Percentiles rank a stretch among this genome's conserved stretches.
phyloP scores from a whole-genome alignment of 2,888 invertebrate genomes.

The Diarsia rubi region DNA sequence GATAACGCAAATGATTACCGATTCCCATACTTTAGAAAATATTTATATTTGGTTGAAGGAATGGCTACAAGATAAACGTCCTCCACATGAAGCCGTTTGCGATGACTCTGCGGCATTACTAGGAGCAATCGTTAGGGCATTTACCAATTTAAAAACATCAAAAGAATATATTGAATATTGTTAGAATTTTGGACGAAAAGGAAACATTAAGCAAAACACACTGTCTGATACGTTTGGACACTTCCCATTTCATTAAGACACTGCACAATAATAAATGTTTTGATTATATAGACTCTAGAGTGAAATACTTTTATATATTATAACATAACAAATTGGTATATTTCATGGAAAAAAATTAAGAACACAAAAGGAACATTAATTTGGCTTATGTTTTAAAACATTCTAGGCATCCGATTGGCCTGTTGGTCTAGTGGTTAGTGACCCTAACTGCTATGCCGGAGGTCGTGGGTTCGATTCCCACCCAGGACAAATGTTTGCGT shows the following conservation, averaged over 20 bases:
- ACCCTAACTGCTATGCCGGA: too few relatives aligned
- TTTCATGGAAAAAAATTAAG: too few relatives aligned
- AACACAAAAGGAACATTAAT: too few relatives aligned
- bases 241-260: constrained; percentile 4
- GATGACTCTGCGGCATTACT: neutral
- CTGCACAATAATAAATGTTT: constrained; percentile 3
- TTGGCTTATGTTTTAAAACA: too few relatives aligned
- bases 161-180: constrained; percentile 4
- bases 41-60: neutral
- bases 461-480: too few relatives aligned
- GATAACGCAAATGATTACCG: neutral
- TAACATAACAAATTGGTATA: too few relatives aligned
- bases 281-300: too few relatives aligned
- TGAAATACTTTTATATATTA: neutral
- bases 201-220: constrained; percentile 5
- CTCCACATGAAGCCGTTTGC: neutral
- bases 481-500: too few relatives aligned
- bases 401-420: too few relatives aligned
- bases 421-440: too few relatives aligned
- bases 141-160: constrained; percentile 2
- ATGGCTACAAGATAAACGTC: neutral
- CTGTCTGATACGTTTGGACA: constrained; percentile 2
- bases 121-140: neutral
- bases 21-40: neutral
- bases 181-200: constrained; percentile 3